Conservation (phyloP, 2,888 invertebrate genomes). For the Tryphoninae sp. region DNA sequence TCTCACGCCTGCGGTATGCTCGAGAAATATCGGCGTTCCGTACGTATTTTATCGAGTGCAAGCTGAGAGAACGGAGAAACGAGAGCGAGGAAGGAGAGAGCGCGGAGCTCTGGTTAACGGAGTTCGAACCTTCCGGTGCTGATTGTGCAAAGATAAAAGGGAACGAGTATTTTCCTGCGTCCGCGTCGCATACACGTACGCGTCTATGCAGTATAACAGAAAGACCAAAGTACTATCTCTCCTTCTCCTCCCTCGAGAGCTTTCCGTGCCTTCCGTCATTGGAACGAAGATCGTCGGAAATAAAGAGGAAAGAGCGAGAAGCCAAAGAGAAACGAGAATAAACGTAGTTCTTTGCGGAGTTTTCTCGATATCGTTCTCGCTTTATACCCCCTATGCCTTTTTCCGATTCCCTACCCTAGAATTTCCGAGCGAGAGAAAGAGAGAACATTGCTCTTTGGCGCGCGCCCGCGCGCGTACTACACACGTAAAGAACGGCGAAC, state of each 20-base stretch:
- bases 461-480: neutral
- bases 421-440: constrained; percentile 44
- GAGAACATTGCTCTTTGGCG: constrained; percentile 34
- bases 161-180: constrained; percentile 50
- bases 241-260: constrained; percentile 58
- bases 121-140: constrained; percentile 73
- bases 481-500: constrained; percentile 54
- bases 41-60: constrained; percentile 29
- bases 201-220: constrained; percentile 11
- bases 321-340: constrained; percentile 22
- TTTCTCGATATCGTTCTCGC: constrained; percentile 48
- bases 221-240: constrained; percentile 58
- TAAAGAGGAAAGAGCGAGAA: constrained; percentile 36
- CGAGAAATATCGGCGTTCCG: constrained; percentile 28
- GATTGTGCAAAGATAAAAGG: constrained; percentile 78
- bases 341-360: constrained; percentile 42
- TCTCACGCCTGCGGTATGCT: constrained; percentile 4
- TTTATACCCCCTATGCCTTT: constrained; percentile 13
- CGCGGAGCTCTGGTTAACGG: constrained; percentile 52
- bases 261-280: constrained; percentile 52
- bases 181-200: neutral
- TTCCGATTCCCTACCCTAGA: constrained; percentile 21
- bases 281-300: constrained; percentile 59
- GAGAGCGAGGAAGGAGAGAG: constrained; percentile 8
- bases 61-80: constrained; percentile 8